A percentile compares a stretch with the other conserved stretches of the same genome.
Conservation (phyloP, 2,888 invertebrate species). For the Arctia plantaginis region DNA sequence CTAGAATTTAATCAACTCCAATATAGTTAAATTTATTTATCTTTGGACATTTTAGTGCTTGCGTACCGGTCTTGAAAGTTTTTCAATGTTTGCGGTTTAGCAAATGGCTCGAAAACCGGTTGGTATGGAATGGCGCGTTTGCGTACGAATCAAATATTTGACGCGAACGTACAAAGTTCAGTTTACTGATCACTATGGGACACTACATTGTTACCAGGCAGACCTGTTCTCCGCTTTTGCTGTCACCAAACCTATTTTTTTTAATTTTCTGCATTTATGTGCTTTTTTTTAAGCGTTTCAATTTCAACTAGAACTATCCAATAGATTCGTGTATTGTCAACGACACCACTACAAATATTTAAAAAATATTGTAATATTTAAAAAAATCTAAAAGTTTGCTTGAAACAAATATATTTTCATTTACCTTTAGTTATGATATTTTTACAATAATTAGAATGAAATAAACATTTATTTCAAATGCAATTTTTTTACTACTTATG, state of each 20-base stretch:
- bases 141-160: slow-evolving; percentile 17
- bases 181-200: neutral
- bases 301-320: no score
- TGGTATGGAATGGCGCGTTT: neutral
- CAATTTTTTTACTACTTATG: no score
- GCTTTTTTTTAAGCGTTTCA: no score
- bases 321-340: no score
- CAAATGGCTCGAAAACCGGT: slow-evolving; percentile 12
- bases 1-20: slow-evolving; percentile 18
- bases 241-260: neutral
- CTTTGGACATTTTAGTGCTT: neutral
- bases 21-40: slow-evolving; percentile 6
- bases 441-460: no score
- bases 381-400: no score
- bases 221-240: neutral
- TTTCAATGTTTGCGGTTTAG: slow-evolving; percentile 1
- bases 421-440: no score
- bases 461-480: no score
- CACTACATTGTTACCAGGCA: neutral
- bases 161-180: slow-evolving; percentile 22
- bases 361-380: no score
- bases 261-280: neutral
- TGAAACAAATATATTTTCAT: no score
- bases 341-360: no score
- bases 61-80: slow-evolving; percentile 1